A percentile compares a stretch with the other conserved stretches of the same genome.
Evolutionary conservation across 92 coral and sea anemone genomes (phyloP).

Genomic region (Parazoanthus swiftii): DNA sequence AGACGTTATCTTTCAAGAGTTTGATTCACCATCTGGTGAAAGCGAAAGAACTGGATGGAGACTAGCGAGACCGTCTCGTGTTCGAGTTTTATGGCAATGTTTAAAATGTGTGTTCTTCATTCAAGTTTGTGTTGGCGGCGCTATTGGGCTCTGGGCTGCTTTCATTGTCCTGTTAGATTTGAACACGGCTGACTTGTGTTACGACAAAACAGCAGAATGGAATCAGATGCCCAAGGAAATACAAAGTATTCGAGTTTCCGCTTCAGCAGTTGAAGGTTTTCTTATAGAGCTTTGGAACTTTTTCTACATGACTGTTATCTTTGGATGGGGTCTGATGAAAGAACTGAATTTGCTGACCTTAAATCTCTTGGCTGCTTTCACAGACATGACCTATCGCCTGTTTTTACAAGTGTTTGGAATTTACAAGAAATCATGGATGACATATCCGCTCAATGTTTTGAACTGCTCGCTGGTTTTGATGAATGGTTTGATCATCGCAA

Average conservation of each 20-base stretch:
- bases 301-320: constrained; percentile 43
- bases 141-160: constrained; percentile 47
- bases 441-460: constrained; percentile 43
- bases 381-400: constrained; percentile 50
- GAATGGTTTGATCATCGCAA: constrained; percentile 41
- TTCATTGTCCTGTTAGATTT: constrained; percentile 50
- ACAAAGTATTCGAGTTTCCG: constrained; percentile 49
- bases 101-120: constrained; percentile 22
- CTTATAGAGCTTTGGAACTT: constrained; percentile 60
- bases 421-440: constrained; percentile 55
- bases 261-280: constrained; percentile 55
- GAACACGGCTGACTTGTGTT: constrained; percentile 55
- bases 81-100: constrained; percentile 30
- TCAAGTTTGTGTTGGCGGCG: constrained; percentile 21
- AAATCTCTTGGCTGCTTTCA: constrained; percentile 45
- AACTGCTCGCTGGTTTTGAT: constrained; percentile 14
- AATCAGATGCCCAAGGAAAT: constrained; percentile 35
- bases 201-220: constrained; percentile 33
- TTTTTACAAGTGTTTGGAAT: constrained; percentile 47
- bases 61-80: constrained; percentile 8
- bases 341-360: constrained; percentile 48
- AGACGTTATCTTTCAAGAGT: constrained; percentile 34
- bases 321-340: constrained; percentile 59
- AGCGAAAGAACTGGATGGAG: constrained; percentile 3
- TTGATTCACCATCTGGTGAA: background rate